phyloP scores from a whole-genome alignment of 2,888 invertebrate species.

The Serrognathus titanus region DNA sequence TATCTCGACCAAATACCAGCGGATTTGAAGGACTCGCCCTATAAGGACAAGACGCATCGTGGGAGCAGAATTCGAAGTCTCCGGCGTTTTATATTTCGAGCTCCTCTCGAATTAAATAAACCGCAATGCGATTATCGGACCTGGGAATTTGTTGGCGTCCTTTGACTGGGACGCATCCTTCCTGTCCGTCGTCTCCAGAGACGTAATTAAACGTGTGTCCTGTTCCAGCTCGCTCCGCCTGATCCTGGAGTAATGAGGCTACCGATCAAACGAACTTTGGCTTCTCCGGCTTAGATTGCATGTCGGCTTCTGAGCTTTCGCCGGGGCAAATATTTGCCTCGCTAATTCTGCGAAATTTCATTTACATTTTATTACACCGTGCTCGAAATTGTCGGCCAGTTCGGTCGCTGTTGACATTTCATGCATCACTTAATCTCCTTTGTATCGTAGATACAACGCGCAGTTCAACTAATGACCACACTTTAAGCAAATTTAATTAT shows the following conservation, averaged over 20 bases:
- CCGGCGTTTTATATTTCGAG: too few relatives aligned
- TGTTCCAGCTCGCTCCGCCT: neutral
- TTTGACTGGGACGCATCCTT: neutral
- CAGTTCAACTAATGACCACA: too few relatives aligned
- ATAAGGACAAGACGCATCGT: conserved; percentile 8
- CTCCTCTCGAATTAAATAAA: too few relatives aligned
- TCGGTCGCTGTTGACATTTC: too few relatives aligned
- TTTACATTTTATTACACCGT: neutral
- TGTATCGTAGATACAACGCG: too few relatives aligned
- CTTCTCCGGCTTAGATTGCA: conserved; percentile 6
- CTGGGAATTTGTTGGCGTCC: neutral
- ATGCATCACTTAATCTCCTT: too few relatives aligned
- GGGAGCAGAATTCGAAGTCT: conserved; percentile 3
- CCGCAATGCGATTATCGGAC: neutral
- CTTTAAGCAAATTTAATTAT: too few relatives aligned
- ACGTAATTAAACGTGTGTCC: conserved; percentile 2
- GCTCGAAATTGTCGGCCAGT: too few relatives aligned
- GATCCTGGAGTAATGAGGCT: conserved; percentile 6
- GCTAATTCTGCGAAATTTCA: neutral
- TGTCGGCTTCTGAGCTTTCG: conserved; percentile 2
- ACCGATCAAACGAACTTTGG: conserved; percentile 10
- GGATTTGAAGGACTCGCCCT: conserved; percentile 13
- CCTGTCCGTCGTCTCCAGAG: neutral
- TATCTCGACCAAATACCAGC: conserved; percentile 19
- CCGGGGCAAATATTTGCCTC: neutral